These are phyloP conservation scores for Gobionotothen gibberifrons DNA, from an alignment of 2,797 vertebrate genomes.

Conservation along the genomic window DNA sequence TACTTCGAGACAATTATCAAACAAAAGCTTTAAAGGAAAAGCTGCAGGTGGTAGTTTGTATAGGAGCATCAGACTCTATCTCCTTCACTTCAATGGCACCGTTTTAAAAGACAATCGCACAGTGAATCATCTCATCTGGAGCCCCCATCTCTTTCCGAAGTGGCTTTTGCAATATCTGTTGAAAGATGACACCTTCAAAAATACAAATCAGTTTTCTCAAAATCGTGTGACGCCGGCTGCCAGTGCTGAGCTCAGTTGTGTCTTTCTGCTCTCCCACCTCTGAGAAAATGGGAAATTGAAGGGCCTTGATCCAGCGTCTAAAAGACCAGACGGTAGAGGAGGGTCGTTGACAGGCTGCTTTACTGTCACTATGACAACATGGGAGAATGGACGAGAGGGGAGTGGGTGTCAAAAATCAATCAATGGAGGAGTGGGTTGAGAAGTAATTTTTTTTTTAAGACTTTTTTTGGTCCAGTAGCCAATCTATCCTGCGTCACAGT, in stretches of 20 bases:
- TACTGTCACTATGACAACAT: constrained; percentile 81
- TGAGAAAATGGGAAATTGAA: constrained; percentile 55
- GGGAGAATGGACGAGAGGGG: constrained; percentile 43
- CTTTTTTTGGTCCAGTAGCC: constrained; percentile 10
- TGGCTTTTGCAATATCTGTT: constrained; percentile 55
- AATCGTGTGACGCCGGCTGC: constrained; percentile 14
- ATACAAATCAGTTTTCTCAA: constrained; percentile 21
- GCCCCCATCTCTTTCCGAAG: constrained; percentile 9
- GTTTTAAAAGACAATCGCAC: constrained; percentile 20
- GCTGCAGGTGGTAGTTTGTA: background rate
- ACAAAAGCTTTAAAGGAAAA: constrained; percentile 17
- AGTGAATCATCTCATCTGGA: constrained; percentile 22
- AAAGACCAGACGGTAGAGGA: constrained; percentile 43
- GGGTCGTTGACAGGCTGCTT: constrained; percentile 63
- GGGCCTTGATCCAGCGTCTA: constrained; percentile 36
- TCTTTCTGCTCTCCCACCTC: constrained; percentile 30
- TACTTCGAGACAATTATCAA: constrained; percentile 16
- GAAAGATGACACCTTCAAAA: constrained; percentile 37
- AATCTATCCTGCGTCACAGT: constrained; percentile 1
- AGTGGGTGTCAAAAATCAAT: constrained; percentile 19
- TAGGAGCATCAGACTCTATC: background rate
- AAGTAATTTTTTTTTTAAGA: constrained; percentile 46
- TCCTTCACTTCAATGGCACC: constrained; percentile 12
- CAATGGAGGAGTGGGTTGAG: constrained; percentile 29
- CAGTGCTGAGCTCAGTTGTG: constrained; percentile 32